phyloP scores from a whole-genome alignment of 2,888 invertebrate species.

The Eremobia ochroleuca region DNA sequence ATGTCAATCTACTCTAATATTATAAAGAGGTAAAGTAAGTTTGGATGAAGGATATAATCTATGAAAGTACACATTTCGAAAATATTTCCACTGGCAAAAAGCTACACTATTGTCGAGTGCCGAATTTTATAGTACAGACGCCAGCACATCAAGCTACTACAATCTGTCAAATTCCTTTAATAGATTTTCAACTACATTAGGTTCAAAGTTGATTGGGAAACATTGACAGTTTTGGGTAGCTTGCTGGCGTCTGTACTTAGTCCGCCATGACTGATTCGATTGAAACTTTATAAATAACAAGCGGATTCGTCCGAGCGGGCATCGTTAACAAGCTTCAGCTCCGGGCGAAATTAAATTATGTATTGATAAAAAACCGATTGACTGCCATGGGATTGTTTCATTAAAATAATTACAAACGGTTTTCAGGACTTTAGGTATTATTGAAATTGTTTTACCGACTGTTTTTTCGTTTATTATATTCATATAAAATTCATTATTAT shows the following conservation, averaged over 20 bases:
- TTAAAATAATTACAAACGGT: constrained; percentile 42
- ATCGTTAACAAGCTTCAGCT: constrained; percentile 57
- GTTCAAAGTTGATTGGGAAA: no score
- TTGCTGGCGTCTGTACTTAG: not conserved
- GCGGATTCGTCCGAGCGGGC: constrained; percentile 45
- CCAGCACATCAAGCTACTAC: no score
- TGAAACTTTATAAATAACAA: constrained; percentile 59
- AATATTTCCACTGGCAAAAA: no score
- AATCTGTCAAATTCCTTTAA: no score
- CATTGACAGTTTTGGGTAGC: no score
- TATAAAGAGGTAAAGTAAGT: no score
- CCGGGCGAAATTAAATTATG: constrained; percentile 55
- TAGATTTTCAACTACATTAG: no score
- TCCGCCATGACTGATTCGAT: constrained; percentile 31
- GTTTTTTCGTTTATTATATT: not conserved
- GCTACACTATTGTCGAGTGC: no score
- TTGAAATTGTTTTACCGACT: constrained; percentile 1
- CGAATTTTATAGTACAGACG: no score
- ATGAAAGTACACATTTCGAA: no score
- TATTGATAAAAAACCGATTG: constrained; percentile 53
- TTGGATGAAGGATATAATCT: no score
- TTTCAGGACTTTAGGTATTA: constrained; percentile 14
- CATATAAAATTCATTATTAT: not conserved
- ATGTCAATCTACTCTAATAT: no score
- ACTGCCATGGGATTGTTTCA: constrained; percentile 40